phyloP scores from a whole-genome alignment of 1,140 invertebrate species.

The Drosophila tani region DNA sequence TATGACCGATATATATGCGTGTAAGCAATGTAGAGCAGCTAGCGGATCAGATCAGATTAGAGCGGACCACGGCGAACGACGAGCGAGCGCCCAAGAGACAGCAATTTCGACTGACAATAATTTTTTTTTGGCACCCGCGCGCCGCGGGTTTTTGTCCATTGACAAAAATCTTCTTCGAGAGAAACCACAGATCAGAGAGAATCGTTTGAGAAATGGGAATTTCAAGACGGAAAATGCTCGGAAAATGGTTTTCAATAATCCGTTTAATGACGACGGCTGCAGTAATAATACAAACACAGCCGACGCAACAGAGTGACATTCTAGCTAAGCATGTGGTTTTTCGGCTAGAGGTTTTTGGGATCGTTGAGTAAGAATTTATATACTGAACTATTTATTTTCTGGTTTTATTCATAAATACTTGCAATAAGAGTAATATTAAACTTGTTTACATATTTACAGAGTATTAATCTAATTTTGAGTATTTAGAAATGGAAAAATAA shows the following conservation, averaged over 20 bases:
- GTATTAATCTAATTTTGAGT: too few species aligned
- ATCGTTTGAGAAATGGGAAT: conserved; percentile 31
- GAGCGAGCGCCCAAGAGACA: conserved; percentile 77
- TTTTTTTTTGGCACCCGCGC: conserved; percentile 81
- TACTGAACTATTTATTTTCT: background rate
- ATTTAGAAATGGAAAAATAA: too few species aligned
- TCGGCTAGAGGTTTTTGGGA: background rate
- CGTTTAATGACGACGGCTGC: conserved; percentile 20
- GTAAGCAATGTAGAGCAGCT: conserved; percentile 25
- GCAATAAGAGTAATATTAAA: too few species aligned
- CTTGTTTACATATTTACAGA: too few species aligned
- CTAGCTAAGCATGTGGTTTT: conserved; percentile 6
- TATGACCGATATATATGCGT: conserved; percentile 3
- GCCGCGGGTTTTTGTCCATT: conserved; percentile 62
- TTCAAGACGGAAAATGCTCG: conserved; percentile 33
- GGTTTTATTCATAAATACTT: too few species aligned
- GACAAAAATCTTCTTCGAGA: conserved; percentile 51
- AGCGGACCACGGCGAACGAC: conserved; percentile 32
- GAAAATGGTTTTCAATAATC: conserved; percentile 45
- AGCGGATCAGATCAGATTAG: conserved; percentile 7
- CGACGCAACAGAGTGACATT: conserved; percentile 14
- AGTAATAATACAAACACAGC: conserved; percentile 23
- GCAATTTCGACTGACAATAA: conserved; percentile 78
- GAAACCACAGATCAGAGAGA: conserved; percentile 20
- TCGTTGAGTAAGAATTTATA: too few species aligned